Evolutionary conservation across 1,140 invertebrate genomes (phyloP).

Genomic region (Neotoxoptera formosana): DNA sequence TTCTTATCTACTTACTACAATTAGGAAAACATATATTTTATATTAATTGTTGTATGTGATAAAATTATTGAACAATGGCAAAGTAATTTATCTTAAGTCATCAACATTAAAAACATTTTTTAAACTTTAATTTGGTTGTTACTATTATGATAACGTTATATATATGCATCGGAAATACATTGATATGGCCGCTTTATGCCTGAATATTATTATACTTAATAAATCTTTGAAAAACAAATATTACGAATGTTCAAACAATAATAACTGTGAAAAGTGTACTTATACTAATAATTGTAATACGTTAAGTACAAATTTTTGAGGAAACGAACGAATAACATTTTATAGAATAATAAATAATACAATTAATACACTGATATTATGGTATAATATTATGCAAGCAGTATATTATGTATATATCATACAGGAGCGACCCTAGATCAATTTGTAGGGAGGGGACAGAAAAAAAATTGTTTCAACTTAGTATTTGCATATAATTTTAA

Average conservation of each 20-base stretch:
- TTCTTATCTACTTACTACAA: neutral
- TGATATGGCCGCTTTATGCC: no score
- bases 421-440: neutral
- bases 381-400: neutral
- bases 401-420: neutral
- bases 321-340: no score
- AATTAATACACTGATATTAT: no score
- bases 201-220: no score
- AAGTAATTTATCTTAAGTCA: neutral
- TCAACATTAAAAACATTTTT: neutral
- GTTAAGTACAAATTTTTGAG: no score
- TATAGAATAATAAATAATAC: no score
- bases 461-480: no score
- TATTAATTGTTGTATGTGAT: neutral
- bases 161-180: no score
- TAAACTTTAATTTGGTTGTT: neutral
- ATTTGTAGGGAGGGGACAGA: neutral
- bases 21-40: neutral
- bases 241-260: no score
- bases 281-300: no score
- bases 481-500: neutral
- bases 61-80: neutral
- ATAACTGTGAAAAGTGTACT: no score
- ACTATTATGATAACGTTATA: neutral
- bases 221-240: no score